Evolutionary conservation across 2,888 invertebrate genomes (phyloP), one percentile per base, ranked within the genome.

Genomic region (Noctua pronuba): DNA sequence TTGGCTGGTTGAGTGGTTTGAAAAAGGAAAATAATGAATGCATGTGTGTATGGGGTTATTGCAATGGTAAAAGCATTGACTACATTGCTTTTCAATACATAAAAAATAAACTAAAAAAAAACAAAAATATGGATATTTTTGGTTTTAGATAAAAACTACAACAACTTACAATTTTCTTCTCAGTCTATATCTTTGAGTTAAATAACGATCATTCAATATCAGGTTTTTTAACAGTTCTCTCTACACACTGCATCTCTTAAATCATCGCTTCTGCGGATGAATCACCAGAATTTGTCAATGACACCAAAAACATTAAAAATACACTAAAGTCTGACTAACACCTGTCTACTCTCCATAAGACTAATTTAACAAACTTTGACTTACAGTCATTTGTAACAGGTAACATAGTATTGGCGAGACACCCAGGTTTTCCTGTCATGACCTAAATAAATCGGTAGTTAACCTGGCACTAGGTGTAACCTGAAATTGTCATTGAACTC

Each of bases 401-500:
- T 78, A 73, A 85, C 74, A 84, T 70, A 35, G 66, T 71, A 82
- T 82, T 79, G 73, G 82, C 78, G 78, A 85, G 55, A 78, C 38
- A 70, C 46, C 24, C 31, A 44, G 10, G 35, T 71, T 52, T 75
- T 75, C 79, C 72, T 67, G 65, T 67, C 74, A 65, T 82, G 75
- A 70, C 85, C 85, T 65, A 84, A 8, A 85, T 84, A 78, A 70
- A 80, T 83, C 46, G 18, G 24, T 31, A 28, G 68, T 82, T 78
- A 73, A 64, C 78, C 74, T 77, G 76, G 65, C 52, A 65, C 31
- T 60, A 24, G 1, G 16, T 62, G 0, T 66, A 75, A 85, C 82
- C 82, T 85, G 82, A 69, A 82, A 73, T 82, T 77, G 72, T 82
- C 85, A 84, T 82, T 84, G 79, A 82, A 85, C 74, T 84, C 74